A percentile compares a stretch with the other conserved stretches of the same genome.
Evolutionary conservation across 2,888 invertebrate genomes (phyloP).

Genomic region (Eristalis tenax): DNA sequence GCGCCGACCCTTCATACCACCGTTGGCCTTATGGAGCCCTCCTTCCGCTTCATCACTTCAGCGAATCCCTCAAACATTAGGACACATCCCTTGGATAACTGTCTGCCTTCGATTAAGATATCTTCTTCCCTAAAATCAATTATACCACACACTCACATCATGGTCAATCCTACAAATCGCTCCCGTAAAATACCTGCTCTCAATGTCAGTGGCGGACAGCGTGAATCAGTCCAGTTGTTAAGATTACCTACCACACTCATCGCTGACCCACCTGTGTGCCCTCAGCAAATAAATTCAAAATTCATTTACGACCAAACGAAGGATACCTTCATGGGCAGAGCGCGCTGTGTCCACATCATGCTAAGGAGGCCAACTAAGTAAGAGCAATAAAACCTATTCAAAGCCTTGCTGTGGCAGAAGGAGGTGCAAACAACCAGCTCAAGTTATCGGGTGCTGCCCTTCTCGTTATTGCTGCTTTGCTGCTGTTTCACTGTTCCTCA

Average conservation of each 20-base stretch:
- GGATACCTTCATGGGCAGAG: conserved; percentile 14
- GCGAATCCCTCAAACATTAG: background rate
- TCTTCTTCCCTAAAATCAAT: background rate
- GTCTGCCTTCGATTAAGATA: background rate
- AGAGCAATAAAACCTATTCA: conserved; percentile 42
- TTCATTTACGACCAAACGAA: conserved; percentile 35
- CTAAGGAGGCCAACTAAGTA: conserved; percentile 36
- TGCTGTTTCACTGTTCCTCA: conserved; percentile 53
- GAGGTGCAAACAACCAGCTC: conserved; percentile 45
- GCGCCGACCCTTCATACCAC: too few species aligned
- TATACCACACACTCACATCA: background rate
- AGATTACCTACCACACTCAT: conserved; percentile 37
- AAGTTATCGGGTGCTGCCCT: conserved; percentile 59
- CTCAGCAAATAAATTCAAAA: conserved; percentile 28
- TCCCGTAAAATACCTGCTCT: background rate
- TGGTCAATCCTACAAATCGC: background rate
- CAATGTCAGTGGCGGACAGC: background rate
- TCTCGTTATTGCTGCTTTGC: conserved; percentile 61
- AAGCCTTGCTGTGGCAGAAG: conserved; percentile 45
- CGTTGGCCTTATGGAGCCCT: too few species aligned
- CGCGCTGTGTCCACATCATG: conserved; percentile 4
- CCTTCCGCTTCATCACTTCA: background rate
- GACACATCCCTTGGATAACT: background rate
- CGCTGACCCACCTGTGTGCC: conserved; percentile 17
- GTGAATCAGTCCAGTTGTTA: background rate